Conservation (phyloP, 2,888 invertebrate species). For the Axea sp. region DNA sequence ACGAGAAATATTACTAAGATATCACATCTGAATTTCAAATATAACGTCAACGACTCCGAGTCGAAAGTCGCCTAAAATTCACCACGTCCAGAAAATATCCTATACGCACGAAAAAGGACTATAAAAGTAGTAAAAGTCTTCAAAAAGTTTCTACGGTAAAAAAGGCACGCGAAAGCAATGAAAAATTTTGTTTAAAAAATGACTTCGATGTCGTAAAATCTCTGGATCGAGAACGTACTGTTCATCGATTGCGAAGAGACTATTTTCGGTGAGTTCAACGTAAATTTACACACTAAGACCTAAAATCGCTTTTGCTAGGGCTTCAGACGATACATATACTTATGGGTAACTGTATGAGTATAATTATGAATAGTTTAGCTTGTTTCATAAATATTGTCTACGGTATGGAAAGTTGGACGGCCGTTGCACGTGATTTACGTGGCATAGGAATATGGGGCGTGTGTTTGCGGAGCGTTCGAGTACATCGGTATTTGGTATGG, state of each 20-base stretch:
- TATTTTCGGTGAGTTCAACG: slow-evolving; percentile 56
- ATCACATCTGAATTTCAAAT: slow-evolving; percentile 47
- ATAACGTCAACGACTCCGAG: slow-evolving; percentile 5
- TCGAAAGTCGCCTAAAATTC: slow-evolving; percentile 20
- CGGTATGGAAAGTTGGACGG: slow-evolving; percentile 77
- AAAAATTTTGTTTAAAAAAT: no score
- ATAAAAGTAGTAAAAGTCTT: slow-evolving; percentile 1
- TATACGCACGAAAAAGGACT: background rate
- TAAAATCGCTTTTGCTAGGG: slow-evolving; percentile 58
- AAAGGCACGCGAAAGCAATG: no score
- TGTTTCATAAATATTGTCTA: slow-evolving; percentile 79
- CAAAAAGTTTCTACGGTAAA: background rate
- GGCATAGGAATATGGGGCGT: slow-evolving; percentile 78
- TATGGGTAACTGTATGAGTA: slow-evolving; percentile 60
- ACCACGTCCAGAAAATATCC: slow-evolving; percentile 4
- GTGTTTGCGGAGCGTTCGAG: slow-evolving; percentile 67
- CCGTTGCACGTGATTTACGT: slow-evolving; percentile 75
- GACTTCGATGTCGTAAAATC: slow-evolving; percentile 44
- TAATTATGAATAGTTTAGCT: slow-evolving; percentile 72
- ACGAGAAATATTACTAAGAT: slow-evolving; percentile 39
- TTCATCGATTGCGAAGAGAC: slow-evolving; percentile 50
- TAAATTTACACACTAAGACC: slow-evolving; percentile 60
- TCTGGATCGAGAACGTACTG: slow-evolving; percentile 46
- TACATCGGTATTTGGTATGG: slow-evolving; percentile 60
- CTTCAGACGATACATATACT: slow-evolving; percentile 59